Evolutionary conservation across 2,113 vertebrate species (phyloP), one percentile per base, ranked within the genome.

Genomic region (Leptobrachium ailaonicum): DNA sequence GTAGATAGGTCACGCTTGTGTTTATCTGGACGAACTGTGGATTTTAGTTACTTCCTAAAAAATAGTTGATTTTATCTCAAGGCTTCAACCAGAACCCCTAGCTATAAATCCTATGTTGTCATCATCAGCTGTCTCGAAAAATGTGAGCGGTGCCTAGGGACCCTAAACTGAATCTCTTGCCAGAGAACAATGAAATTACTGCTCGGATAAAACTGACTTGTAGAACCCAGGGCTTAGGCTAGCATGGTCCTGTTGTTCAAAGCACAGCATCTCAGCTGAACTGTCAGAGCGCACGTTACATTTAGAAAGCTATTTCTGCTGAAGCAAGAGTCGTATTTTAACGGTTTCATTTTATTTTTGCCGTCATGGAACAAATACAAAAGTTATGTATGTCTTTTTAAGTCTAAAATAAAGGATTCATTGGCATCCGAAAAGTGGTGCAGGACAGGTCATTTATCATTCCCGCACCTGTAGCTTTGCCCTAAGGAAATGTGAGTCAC

Each of bases 91-190:
- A 70, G 69, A 10, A 9, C 76, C 58, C 43, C 42, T 50, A 45
- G 76, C 67, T 9, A 78, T 78, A 63, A 47, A 60, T 69, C 8
- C 67, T 71, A n/a, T 62, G 54, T 20, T 78, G 76, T 68, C 69
- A 78, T 70, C 42, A 77, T 78, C 67, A 78, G 76, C 76, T 78
- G 68, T 78, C 76, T 71, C 40, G 0, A 47, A 78, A 76, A 70
- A 71, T 63, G n/a, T 54, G 45, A 54, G 63, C 12, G 50, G 47
- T 63, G 76, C 67, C 76, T 63, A 50, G 67, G 71, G 67, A 78
- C 67, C 8, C 1, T 50, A 41, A 42, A 62, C 43, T 41, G 53
- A 54, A 45, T 63, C 56, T 77, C 50, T 41, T 71, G 47, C 41
- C 67, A 50, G 68, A 50, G 41, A 63, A 62, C 67, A 78, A 71